Evolutionary conservation across 2,113 vertebrate genomes (phyloP), one percentile per base, ranked within the genome.

Genomic region (Gavialis gangeticus): DNA sequence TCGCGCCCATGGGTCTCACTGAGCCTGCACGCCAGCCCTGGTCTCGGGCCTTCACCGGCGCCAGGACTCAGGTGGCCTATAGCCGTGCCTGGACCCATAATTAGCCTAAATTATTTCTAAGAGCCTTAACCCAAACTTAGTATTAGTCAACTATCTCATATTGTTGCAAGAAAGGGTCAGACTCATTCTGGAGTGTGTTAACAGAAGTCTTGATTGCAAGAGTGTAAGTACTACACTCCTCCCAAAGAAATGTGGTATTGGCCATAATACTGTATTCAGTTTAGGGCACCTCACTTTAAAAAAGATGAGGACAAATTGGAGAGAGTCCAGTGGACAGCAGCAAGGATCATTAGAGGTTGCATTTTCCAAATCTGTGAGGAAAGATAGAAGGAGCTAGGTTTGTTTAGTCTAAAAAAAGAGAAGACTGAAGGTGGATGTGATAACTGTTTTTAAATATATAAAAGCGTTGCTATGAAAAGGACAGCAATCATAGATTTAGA

Each of bases 381-480:
- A 91, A 91, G 84, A 89, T 34, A 85, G 95, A 91, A 94, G 93
- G 82, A 60, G 78, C 57, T 95, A 91, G 46, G 78, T 66, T 96
- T 96, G 94, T 97, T 97, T 97, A 96, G 95, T 97, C 93, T 96
- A 84, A 75, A 86, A 66, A 82, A 71, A 79, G 60, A 57, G 71
- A 97, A 96, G 37, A 37, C 37, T 37, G 37, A 37, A 37, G 37
- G 37, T 37, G 37, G 37, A 37, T 37, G 37, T 37, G 37, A 37
- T 37, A 37, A 37, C 37, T 37, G 37, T 37, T 37, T 37, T 37
- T 37, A 37, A 37, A 37, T 37, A 37, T 37, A 37, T 37, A 37
- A 37, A 37, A 37, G 37, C 37, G 5, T 37, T 37, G 37, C 37
- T 37, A 37, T 37, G 37, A 37, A 37, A 37, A 37, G 37, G 37